Evolutionary conservation across 2,888 invertebrate species (phyloP), one percentile per base, ranked within the genome.

Genomic region (Elysia crispata): DNA sequence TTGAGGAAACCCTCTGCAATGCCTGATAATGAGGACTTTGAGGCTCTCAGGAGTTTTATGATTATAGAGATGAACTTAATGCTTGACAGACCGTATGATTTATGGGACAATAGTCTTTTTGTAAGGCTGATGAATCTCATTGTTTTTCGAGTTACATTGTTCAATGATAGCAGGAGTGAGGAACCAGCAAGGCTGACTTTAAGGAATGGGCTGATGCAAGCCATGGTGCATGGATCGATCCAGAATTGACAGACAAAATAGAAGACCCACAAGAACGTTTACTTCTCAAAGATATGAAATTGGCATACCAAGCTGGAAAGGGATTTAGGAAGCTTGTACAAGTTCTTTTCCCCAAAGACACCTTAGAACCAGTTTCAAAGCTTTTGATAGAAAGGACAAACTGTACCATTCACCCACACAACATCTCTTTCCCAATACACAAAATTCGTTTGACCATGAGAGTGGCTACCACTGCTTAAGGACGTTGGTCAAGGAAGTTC

Each of bases 391-490:
- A 60, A 60, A 60, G 60, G 60, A 25, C n/a, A 60, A 23, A 60
- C 23, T 60, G 60, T 60, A 25, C 3, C n/a, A 60, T 60, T 60
- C 60, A 60, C 60, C 60, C 60, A 60, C 6, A 60, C 60, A 60
- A 60, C 25, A 60, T 60, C 25, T 60, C n/a, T 60, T 60, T 13
- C 60, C 60, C n/a, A 60, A 60, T 60, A 60, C 60, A n/a, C 25
- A 60, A n/a, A 60, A 23, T 15, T 60, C 60, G 15, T 13, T 60
- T 23, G 60, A 60, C 25, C 60, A 60, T 60, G 60, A 3, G n/a
- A 60, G 60, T 60, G 60, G 60, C n/a, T 60, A 60, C 25, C 60
- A 60, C 25, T 60, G 60, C 25, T 60, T 60, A 25, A 60, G 60
- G 60, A 15, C 25, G 3, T 3, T 60, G 60, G 60, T 60, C n/a